Evolutionary conservation across 2,113 vertebrate genomes (phyloP).

Genomic region (Neoarius graeffei): DNA sequence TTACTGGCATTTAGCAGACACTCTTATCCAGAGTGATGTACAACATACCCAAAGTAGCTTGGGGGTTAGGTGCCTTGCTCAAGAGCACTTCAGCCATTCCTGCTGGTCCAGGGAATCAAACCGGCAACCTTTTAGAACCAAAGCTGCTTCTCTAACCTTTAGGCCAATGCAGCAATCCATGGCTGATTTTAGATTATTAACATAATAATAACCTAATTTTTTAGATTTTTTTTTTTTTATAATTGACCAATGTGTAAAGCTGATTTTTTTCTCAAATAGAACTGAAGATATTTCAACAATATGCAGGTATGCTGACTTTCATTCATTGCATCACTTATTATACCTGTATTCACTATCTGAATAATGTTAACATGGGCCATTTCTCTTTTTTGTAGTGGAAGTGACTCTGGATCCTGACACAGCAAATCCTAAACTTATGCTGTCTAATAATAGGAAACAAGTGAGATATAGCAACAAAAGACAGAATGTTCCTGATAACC

Average conservation of each 20-base stretch:
- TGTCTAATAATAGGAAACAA: slow-evolving; percentile 26
- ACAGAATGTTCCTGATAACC: not conserved
- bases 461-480: not conserved
- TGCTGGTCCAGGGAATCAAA: too few species aligned
- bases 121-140: too few species aligned
- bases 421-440: slow-evolving; percentile 30
- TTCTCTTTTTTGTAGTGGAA: not conserved
- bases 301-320: slow-evolving; percentile 1
- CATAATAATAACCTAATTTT: too few species aligned
- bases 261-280: not conserved
- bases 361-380: not conserved
- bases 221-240: not conserved
- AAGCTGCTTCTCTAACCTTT: too few species aligned
- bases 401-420: slow-evolving; percentile 39
- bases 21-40: too few species aligned
- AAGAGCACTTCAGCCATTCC: too few species aligned
- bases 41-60: too few species aligned
- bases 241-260: not conserved
- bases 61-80: too few species aligned
- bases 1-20: too few species aligned
- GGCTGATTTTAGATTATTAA: not conserved
- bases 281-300: slow-evolving; percentile 22
- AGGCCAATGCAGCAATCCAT: too few species aligned
- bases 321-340: not conserved
- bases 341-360: not conserved